Evolutionary conservation across 2,113 vertebrate species (phyloP).

Genomic region (Nyctibius bracteatus): DNA sequence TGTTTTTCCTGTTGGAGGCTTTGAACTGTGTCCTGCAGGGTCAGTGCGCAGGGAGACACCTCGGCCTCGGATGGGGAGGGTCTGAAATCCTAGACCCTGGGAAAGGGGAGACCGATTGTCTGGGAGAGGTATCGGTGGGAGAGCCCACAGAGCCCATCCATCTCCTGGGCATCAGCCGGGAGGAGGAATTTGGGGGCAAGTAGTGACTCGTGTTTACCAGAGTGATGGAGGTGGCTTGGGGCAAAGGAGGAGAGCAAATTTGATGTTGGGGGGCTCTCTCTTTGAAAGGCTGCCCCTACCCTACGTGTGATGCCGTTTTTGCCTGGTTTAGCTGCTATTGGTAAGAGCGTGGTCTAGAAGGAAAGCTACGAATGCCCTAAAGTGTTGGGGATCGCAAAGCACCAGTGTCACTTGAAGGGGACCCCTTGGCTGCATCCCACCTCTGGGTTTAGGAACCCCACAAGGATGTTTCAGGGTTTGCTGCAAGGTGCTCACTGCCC

Average conservation of each 20-base stretch:
- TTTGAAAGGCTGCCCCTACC: neutral
- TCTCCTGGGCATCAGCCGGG: neutral
- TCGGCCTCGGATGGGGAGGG: neutral
- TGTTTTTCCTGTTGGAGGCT: slow-evolving; percentile 69
- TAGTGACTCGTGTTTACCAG: neutral
- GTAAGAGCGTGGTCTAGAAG: neutral
- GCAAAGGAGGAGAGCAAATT: neutral
- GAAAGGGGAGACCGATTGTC: neutral
- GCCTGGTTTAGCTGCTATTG: neutral
- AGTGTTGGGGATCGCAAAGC: neutral
- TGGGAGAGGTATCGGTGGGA: neutral
- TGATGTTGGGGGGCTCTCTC: neutral
- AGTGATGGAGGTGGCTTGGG: neutral
- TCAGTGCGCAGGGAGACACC: slow-evolving; percentile 28
- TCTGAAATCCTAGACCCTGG: slow-evolving; percentile 60
- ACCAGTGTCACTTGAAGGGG: neutral
- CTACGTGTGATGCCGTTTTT: fast-evolving
- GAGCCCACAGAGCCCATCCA: neutral
- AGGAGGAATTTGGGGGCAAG: neutral
- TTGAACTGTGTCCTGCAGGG: slow-evolving; percentile 69
- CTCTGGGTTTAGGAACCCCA: neutral
- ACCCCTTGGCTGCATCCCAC: neutral
- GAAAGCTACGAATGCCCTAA: neutral
- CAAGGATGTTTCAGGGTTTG: neutral
- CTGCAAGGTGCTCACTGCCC: neutral